Conservation (phyloP, 2,888 invertebrate species). For the Frankliniella fusca region DNA sequence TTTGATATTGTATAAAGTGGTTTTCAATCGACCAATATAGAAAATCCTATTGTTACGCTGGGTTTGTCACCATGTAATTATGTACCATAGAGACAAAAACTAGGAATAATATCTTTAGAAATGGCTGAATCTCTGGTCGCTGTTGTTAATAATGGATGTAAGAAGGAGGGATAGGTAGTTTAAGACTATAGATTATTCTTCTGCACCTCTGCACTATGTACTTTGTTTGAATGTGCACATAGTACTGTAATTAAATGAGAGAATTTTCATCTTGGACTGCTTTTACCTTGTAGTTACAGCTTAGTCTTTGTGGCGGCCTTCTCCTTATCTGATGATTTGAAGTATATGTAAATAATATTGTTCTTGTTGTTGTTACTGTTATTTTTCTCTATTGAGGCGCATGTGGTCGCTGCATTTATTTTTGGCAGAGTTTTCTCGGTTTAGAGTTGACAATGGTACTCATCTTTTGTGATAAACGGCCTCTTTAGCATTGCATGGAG, state of each 20-base stretch:
- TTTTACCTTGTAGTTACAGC: background rate
- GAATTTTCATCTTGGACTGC: background rate
- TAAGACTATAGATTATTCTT: background rate
- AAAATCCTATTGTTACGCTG: background rate
- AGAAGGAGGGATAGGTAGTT: background rate
- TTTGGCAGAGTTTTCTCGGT: conserved; percentile 18
- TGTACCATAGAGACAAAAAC: background rate
- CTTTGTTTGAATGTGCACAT: background rate
- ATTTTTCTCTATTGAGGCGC: background rate
- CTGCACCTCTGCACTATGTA: background rate
- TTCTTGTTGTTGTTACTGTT: conserved; percentile 21
- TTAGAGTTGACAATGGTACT: background rate
- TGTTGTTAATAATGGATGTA: background rate
- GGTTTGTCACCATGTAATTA: background rate
- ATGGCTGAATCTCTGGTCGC: conserved; percentile 19
- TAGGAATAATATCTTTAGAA: background rate
- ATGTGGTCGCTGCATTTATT: conserved; percentile 15
- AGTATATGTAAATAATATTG: background rate
- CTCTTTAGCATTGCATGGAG: conserved; percentile 16
- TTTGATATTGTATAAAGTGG: conserved; percentile 11
- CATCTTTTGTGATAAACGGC: conserved; percentile 16
- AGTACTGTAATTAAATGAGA: background rate
- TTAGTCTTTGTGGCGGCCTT: background rate
- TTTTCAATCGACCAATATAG: conserved; percentile 11
- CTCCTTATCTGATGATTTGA: background rate